Evolutionary conservation across 2,797 vertebrate genomes (phyloP).

Genomic region (Ctenopoma kingsleyae): DNA sequence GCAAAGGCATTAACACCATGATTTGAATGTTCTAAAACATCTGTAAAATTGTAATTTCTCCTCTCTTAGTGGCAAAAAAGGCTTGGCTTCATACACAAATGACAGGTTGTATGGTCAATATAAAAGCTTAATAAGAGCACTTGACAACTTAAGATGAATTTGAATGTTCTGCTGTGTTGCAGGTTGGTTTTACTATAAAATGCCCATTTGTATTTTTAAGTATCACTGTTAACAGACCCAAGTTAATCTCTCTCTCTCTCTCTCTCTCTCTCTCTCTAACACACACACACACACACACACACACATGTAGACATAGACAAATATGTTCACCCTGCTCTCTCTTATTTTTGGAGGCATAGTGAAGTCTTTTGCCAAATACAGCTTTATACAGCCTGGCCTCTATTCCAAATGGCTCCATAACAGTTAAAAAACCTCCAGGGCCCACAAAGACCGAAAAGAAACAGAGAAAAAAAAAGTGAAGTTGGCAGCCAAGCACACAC

Average conservation of each 20-base stretch:
- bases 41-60: slow-evolving; percentile 55
- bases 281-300: slow-evolving; percentile 23
- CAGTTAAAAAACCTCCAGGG: slow-evolving; percentile 89
- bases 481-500: slow-evolving; percentile 85
- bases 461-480: slow-evolving; percentile 84
- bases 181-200: slow-evolving; percentile 54
- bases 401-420: slow-evolving; percentile 89
- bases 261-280: too few species aligned
- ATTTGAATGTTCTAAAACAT: slow-evolving; percentile 43
- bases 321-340: slow-evolving; percentile 75
- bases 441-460: slow-evolving; percentile 86
- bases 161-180: slow-evolving; percentile 55
- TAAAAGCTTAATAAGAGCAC: slow-evolving; percentile 64
- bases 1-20: slow-evolving; percentile 39
- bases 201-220: slow-evolving; percentile 53
- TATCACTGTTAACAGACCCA: slow-evolving; percentile 40
- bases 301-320: slow-evolving; percentile 61
- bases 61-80: slow-evolving; percentile 59
- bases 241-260: slow-evolving; percentile 35
- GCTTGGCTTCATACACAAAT: slow-evolving; percentile 59
- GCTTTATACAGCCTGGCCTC: slow-evolving; percentile 86
- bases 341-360: slow-evolving; percentile 84
- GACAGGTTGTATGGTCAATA: slow-evolving; percentile 50
- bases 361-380: slow-evolving; percentile 83
- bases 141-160: slow-evolving; percentile 44